These are phyloP conservation scores for Hirundo rustica DNA, from an alignment of 2,797 vertebrate genomes.

Conservation along the genomic window DNA sequence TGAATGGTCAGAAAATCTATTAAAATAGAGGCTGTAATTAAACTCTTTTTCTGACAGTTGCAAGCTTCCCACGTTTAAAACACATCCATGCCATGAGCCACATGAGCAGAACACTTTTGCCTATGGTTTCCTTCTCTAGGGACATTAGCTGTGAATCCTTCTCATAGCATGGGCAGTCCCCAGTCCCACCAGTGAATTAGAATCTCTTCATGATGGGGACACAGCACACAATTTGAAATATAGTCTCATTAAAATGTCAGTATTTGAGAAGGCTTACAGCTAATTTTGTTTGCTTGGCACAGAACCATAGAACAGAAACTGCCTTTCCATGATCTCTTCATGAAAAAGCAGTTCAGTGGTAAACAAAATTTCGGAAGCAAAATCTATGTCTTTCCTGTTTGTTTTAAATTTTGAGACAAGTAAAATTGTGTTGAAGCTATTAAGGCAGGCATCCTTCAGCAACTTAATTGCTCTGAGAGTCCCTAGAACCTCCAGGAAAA, in stretches of 20 bases:
- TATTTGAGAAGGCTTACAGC: neutral
- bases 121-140: neutral
- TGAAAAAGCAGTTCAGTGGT: neutral
- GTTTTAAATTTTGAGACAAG: neutral
- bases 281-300: neutral
- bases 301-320: neutral
- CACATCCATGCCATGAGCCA: neutral
- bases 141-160: neutral
- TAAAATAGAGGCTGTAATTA: neutral
- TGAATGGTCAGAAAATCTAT: neutral
- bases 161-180: neutral
- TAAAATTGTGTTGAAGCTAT: neutral
- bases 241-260: neutral
- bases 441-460: neutral
- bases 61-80: neutral
- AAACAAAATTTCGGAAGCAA: neutral
- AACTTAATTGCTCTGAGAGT: neutral
- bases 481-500: neutral
- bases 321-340: neutral
- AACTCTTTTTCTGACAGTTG: neutral
- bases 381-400: neutral
- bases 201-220: neutral
- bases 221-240: neutral
- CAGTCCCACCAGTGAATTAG: neutral
- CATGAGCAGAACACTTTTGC: neutral